Evolutionary conservation across 1,140 invertebrate species (phyloP).

Genomic region (Charaxes varanes): DNA sequence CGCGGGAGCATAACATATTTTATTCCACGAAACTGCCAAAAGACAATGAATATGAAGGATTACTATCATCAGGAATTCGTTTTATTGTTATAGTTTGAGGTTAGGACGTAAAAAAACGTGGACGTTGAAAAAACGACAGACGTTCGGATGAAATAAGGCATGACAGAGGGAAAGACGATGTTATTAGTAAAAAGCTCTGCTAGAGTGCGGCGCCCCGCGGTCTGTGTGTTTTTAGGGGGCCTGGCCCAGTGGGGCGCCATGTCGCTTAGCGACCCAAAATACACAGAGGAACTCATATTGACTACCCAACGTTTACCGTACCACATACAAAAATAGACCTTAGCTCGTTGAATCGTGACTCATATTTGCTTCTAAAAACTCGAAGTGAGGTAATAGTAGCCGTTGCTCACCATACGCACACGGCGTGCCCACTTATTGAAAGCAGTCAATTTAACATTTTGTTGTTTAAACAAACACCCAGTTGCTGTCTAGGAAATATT

Average conservation of each 20-base stretch:
- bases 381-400: too few species aligned
- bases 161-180: conserved; percentile 67
- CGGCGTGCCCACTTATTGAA: conserved; percentile 59
- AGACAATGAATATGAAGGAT: conserved; percentile 72
- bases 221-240: conserved; percentile 73
- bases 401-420: conserved; percentile 14
- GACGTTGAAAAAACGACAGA: conserved; percentile 57
- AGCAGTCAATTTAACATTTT: conserved; percentile 62
- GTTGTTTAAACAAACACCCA: conserved; percentile 61
- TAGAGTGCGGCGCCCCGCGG: conserved; percentile 69
- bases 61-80: conserved; percentile 66
- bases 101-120: conserved; percentile 55
- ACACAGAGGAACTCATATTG: conserved; percentile 6
- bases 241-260: conserved; percentile 46
- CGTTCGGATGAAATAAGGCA: conserved; percentile 63
- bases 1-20: conserved; percentile 65
- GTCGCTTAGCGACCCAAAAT: conserved; percentile 16
- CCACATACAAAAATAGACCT: conserved; percentile 2
- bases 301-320: not conserved
- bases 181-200: conserved; percentile 59
- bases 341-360: not conserved
- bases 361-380: too few species aligned
- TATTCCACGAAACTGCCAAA: conserved; percentile 71
- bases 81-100: conserved; percentile 65
- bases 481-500: conserved; percentile 40